These are phyloP conservation scores for Spisula solida DNA, from an alignment of 2,888 invertebrate species.

Conservation along the genomic window DNA sequence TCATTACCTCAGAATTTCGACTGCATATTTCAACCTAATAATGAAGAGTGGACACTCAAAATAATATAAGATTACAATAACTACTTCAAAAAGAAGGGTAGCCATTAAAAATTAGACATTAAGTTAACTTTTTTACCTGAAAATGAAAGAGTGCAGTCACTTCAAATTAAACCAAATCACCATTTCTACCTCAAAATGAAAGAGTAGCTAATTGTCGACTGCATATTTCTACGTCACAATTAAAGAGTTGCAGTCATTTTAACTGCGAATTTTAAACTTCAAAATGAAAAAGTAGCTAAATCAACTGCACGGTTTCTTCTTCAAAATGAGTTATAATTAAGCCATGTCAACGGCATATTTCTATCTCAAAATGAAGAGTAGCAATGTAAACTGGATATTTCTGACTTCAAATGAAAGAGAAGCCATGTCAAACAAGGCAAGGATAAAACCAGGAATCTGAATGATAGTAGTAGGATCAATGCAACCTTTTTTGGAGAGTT, in stretches of 20 bases:
- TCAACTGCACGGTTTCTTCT: background rate
- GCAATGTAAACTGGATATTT: background rate
- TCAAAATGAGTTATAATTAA: background rate
- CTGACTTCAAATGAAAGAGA: background rate
- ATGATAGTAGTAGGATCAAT: too few relatives aligned
- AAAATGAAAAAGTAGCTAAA: too few relatives aligned
- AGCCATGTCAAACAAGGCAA: too few relatives aligned
- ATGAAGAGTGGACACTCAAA: too few relatives aligned
- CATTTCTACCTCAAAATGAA: too few relatives aligned
- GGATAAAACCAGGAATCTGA: too few relatives aligned
- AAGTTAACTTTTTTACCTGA: background rate
- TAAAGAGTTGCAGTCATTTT: too few relatives aligned
- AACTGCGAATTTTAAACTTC: background rate
- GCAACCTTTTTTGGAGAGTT: too few relatives aligned
- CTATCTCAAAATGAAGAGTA: background rate
- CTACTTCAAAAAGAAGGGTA: background rate
- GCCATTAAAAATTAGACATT: background rate
- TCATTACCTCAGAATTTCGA: too few relatives aligned
- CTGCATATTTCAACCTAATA: background rate
- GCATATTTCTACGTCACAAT: too few relatives aligned
- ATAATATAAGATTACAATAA: background rate
- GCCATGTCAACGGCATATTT: background rate
- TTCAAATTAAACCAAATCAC: too few relatives aligned
- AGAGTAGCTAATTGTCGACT: too few relatives aligned
- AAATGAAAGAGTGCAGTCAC: background rate